Evolutionary conservation across 2,888 invertebrate species (phyloP).

Genomic region (Drosophila borborema): DNA sequence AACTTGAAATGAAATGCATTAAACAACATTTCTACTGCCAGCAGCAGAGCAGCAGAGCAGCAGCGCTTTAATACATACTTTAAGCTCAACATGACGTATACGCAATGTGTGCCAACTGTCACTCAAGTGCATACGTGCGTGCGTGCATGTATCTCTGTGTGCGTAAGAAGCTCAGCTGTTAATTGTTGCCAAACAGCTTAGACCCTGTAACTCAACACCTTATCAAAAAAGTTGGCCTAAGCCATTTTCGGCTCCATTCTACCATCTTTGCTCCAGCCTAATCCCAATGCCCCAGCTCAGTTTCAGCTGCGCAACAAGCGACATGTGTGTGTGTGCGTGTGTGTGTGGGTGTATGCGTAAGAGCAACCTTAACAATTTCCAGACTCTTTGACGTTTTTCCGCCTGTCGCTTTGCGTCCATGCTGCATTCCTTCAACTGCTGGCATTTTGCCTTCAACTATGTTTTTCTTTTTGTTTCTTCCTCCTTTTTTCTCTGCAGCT

Average conservation of each 20-base stretch:
- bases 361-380: constrained; percentile 24
- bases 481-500: neutral
- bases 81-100: constrained; percentile 52
- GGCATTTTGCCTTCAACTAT: constrained; percentile 23
- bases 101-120: constrained; percentile 45
- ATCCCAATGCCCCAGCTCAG: neutral
- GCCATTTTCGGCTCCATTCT: neutral
- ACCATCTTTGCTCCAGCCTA: neutral
- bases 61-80: constrained; percentile 16
- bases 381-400: constrained; percentile 40
- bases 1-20: constrained; percentile 63
- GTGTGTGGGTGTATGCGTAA: constrained; percentile 6
- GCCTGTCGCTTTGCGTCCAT: constrained; percentile 30
- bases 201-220: constrained; percentile 17
- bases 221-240: constrained; percentile 1
- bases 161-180: constrained; percentile 11
- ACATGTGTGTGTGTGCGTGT: constrained; percentile 13
- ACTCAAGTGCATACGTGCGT: constrained; percentile 9
- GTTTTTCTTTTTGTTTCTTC: neutral
- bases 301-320: neutral
- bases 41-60: neutral
- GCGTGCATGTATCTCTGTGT: neutral
- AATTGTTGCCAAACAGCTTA: constrained; percentile 24
- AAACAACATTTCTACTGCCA: constrained; percentile 31
- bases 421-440: constrained; percentile 20